Evolutionary conservation across 2,888 invertebrate species (phyloP).

Genomic region (Cryptus armator): DNA sequence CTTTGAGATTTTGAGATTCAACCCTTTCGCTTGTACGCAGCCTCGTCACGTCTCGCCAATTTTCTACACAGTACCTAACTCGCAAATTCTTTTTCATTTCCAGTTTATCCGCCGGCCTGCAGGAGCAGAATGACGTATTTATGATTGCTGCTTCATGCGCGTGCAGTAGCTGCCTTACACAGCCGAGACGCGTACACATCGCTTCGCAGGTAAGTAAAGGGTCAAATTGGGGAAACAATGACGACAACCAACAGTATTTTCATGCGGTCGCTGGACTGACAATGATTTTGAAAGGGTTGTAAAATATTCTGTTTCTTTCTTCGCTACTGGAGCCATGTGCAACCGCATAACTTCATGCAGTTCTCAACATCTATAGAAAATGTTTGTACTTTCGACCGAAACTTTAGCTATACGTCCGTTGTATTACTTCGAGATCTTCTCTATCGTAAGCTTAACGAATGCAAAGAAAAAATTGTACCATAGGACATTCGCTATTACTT

Average conservation of each 20-base stretch:
- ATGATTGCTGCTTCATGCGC: conserved; percentile 66
- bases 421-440: no score
- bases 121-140: conserved; percentile 73
- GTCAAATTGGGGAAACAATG: conserved; percentile 77
- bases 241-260: conserved; percentile 73
- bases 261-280: conserved; percentile 71
- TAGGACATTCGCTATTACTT: not conserved
- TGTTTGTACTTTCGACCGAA: not conserved
- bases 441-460: not conserved
- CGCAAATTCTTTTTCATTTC: conserved; percentile 63
- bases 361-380: not conserved
- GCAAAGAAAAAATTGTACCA: not conserved
- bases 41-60: conserved; percentile 76
- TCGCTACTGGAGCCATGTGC: conserved; percentile 31
- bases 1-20: conserved; percentile 18
- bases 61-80: conserved; percentile 73
- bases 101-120: conserved; percentile 26
- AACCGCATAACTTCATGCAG: conserved; percentile 46
- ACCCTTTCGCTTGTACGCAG: conserved; percentile 52
- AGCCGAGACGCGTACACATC: not conserved
- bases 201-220: conserved; percentile 73
- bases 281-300: conserved; percentile 61
- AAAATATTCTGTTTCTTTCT: conserved; percentile 25
- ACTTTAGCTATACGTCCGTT: not conserved
- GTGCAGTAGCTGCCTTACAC: conserved; percentile 20